Conservation (phyloP, 2,888 invertebrate species). For the Rhagonycha fulva region DNA sequence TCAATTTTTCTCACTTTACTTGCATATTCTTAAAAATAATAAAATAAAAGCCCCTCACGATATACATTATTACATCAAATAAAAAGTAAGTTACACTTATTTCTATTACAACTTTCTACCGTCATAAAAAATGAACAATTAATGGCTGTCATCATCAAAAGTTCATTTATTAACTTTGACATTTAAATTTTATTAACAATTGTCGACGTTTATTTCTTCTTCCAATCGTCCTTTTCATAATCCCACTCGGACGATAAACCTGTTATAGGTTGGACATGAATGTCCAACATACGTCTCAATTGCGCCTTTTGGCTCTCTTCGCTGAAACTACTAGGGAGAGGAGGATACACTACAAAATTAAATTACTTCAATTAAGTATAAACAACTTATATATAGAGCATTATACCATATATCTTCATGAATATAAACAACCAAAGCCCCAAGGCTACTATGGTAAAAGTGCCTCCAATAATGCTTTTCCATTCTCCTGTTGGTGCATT, state of each 20-base stretch:
- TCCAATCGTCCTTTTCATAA: conserved; percentile 73
- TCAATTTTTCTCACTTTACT: not conserved
- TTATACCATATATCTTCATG: conserved; percentile 67
- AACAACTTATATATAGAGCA: conserved; percentile 39
- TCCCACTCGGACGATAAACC: conserved; percentile 70
- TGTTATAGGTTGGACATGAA: conserved; percentile 62
- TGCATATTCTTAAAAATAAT: not conserved
- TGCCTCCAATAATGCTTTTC: conserved; percentile 61
- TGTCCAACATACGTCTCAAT: conserved; percentile 63
- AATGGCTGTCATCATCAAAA: conserved; percentile 10
- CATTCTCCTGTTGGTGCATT: conserved; percentile 68
- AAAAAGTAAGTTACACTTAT: not conserved
- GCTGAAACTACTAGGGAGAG: conserved; percentile 60
- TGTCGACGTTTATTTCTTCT: conserved; percentile 46
- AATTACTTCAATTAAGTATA: not conserved
- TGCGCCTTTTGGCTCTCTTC: conserved; percentile 64
- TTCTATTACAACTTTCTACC: conserved; percentile 3
- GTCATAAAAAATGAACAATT: not conserved
- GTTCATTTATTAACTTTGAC: not conserved
- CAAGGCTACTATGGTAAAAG: conserved; percentile 56
- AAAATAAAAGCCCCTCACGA: not conserved
- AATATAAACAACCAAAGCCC: conserved; percentile 68
- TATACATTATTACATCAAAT: not conserved
- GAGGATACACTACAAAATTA: conserved; percentile 45
- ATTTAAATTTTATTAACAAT: not conserved